These are phyloP conservation scores for Chlorocebus sabaeus DNA, from an alignment of 2,113 vertebrate species.

Conservation along the genomic window DNA sequence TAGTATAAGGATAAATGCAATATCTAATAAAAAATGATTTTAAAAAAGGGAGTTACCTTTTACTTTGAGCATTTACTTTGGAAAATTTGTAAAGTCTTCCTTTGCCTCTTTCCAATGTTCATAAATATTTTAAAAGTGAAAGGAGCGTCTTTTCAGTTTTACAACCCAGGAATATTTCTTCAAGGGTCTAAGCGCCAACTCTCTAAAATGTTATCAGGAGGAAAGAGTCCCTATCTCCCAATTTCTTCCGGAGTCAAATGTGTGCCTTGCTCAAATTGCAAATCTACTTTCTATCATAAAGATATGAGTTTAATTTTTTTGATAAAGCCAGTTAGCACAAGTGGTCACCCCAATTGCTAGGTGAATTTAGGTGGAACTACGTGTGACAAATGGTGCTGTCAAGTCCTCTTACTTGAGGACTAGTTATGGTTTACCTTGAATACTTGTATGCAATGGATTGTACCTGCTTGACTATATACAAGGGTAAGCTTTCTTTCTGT, in stretches of 20 bases:
- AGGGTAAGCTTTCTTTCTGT: background rate
- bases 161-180: background rate
- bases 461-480: background rate
- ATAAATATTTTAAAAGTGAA: background rate
- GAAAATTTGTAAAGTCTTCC: too few relatives aligned
- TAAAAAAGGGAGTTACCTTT: background rate
- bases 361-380: background rate
- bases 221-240: background rate
- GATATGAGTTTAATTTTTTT: background rate
- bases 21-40: background rate
- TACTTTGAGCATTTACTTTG: background rate
- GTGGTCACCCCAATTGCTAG: background rate
- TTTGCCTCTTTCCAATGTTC: background rate
- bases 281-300: background rate
- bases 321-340: background rate
- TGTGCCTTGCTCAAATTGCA: fast-evolving
- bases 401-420: background rate
- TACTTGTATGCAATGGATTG: background rate
- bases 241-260: background rate
- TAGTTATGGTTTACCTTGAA: background rate
- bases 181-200: background rate
- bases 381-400: background rate
- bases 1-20: background rate
- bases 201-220: background rate
- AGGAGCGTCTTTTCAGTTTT: background rate